Base-by-base conservation (phyloP, 2,888 invertebrate species). In the Noctuana brunneofusca region DNA sequence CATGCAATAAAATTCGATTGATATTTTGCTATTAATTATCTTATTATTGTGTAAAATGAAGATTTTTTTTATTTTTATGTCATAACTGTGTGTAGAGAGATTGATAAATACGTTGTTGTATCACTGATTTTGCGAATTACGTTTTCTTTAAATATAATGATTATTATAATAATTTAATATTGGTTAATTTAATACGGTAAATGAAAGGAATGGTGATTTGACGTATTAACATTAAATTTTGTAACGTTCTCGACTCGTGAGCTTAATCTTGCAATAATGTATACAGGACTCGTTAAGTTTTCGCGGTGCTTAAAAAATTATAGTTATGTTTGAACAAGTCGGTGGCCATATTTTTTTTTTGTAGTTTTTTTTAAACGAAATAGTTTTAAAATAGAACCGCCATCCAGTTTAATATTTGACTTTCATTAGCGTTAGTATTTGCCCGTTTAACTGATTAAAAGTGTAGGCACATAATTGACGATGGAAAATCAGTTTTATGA, bases 1-100 rank as follows among this genome's bases (percentile, higher is more conserved):
- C 89, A 89, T 87, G 89, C 89, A 89, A 89, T 89, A 89, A 87
- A 83, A 72, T 79, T 83, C 73, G 76, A 86, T 84, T 88, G 89
- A 89, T 89, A 89, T 89, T 89, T 87, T 81, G 80, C 78, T 86
- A 80, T 76, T 82, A 79, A 75, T 16, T 81, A 70, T 81, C 78
- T 73, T 83, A 79, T 43, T 50, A 56, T 74, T 77, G 71, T 74
- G 71, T 77, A 75, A 79, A 78, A 72, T 75, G 74, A 78, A 77
- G 41, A 32, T 62, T 60, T 46, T 52, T 55, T 68, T 70, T 75
- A 78, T 41, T 12, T 82, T 83, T 81, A 80, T 81, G 76, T 83
- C 76, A 49, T 86, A 84, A 84, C 83, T 77, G 78, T 80, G 75
- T 79, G 78, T 75, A 73, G 80, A 77, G 75, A 43, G 78, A 78